Percentiles rank a stretch among this genome's conserved stretches.
Conservation (phyloP, 2,888 invertebrate genomes). For the Rotaria socialis region DNA sequence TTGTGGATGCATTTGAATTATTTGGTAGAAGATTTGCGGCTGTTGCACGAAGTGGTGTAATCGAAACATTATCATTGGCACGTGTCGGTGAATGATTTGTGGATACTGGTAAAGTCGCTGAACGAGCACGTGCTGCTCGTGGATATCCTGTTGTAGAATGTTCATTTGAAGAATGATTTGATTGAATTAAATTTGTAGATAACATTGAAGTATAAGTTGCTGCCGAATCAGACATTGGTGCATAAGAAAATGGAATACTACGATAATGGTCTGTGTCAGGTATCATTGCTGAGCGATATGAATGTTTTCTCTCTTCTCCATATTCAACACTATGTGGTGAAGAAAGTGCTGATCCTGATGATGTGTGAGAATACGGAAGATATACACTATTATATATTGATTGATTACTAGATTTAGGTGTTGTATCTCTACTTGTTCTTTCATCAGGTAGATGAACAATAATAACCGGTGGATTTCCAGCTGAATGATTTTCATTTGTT, state of each 20-base stretch:
- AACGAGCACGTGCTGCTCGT: not conserved
- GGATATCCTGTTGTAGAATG: no score
- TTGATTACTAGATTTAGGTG: not conserved
- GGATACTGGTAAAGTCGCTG: not conserved
- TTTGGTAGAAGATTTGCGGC: not conserved
- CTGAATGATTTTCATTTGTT: not conserved
- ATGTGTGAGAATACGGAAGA: no score
- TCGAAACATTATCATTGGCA: not conserved
- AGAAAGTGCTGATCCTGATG: not conserved
- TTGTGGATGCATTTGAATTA: not conserved
- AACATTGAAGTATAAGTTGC: constrained; percentile 4
- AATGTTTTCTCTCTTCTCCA: not conserved
- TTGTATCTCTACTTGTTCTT: not conserved
- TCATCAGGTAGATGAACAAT: not conserved
- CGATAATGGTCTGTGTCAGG: not conserved
- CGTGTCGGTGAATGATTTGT: not conserved
- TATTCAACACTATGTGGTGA: not conserved
- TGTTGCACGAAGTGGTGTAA: not conserved
- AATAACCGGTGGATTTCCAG: not conserved
- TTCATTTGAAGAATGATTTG: not conserved
- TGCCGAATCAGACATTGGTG: not conserved
- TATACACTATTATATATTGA: not conserved
- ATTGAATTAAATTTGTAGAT: not conserved
- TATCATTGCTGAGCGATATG: not conserved
- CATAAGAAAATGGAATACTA: not conserved